Percentiles rank a stretch among this genome's conserved stretches.
phyloP scores from a whole-genome alignment of 2,888 invertebrate genomes.

The Epinotia brunnichana region DNA sequence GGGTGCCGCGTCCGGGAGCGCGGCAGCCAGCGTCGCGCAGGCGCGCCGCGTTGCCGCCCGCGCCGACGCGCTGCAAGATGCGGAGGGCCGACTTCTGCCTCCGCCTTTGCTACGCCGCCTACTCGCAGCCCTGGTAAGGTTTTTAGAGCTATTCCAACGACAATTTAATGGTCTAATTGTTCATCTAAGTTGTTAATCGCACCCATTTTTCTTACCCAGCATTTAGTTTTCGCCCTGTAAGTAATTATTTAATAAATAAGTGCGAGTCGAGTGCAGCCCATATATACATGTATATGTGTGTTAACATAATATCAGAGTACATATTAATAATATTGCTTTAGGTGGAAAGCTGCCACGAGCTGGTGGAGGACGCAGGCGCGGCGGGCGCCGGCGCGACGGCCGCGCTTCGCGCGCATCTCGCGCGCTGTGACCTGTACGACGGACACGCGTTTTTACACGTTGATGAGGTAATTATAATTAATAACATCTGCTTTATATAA shows the following conservation, averaged over 20 bases:
- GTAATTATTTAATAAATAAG: no score
- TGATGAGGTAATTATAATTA: conserved; percentile 58
- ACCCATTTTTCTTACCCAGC: no score
- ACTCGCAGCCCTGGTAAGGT: conserved; percentile 87
- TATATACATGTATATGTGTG: no score
- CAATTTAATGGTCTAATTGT: background rate
- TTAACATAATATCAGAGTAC: no score
- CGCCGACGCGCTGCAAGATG: conserved; percentile 83
- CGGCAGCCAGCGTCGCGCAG: conserved; percentile 89
- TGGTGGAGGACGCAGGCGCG: conserved; percentile 62
- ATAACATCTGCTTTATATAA: no score
- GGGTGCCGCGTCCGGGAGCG: conserved; percentile 62
- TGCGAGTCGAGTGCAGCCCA: no score
- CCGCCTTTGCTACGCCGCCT: conserved; percentile 89
- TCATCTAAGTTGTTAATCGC: background rate
- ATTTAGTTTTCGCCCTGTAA: no score
- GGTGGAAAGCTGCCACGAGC: conserved; percentile 77
- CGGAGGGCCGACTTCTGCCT: conserved; percentile 91
- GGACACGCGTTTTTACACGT: conserved; percentile 73
- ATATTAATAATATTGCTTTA: conserved; percentile 35
- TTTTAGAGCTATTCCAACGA: background rate
- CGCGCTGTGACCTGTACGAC: conserved; percentile 65
- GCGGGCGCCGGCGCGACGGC: conserved; percentile 54
- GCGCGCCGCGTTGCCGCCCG: conserved; percentile 85
- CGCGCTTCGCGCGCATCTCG: conserved; percentile 66